Base-by-base conservation (phyloP, 2,113 vertebrate genomes). In the Zosterops pallidus region DNA sequence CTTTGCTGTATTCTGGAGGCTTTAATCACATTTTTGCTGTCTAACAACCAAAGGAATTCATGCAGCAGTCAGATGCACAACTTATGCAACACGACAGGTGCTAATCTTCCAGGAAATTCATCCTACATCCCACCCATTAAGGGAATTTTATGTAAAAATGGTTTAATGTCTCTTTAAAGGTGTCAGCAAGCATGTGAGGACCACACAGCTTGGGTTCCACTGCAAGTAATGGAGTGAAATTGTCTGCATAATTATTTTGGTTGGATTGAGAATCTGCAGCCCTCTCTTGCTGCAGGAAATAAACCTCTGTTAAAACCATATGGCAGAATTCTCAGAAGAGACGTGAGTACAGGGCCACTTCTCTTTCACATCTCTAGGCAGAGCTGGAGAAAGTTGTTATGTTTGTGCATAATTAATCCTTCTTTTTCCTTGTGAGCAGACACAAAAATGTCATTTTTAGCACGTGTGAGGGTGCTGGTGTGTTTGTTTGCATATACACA, bases 181-280 rank as follows among this genome's bases (percentile, higher is more conserved):
- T 98, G 97, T 98, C 97, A 96, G 96, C 49, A 52, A 95, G 95
- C 96, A 90, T 97, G 95, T 96, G 92, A 95, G 97, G 98, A 98
- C 98, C 98, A 98, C 98, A 98, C 98, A 98, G 97, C 97, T 97
- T 97, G 96, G 97, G 94, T 97, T 98, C 96, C 90, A 89, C 95
- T 94, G 95, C 78, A 96, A 97, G 97, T 92, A 97, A 97, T 92
- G 96, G 97, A 98, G 96, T 97, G 97, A 98, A 97, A 98, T 98
- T 98, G 97, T 98, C 97, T 98, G 97, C 96, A 96, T 98, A 96
- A 97, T 98, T 98, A 97, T 98, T 98, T 98, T 98, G 78, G 77
- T 98, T 98, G 98, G 98, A 98, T 97, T 97, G 97, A 97, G 97
- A 97, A 92, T 97, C 96, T 96, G 96, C 98, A 97, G 96, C 82